Evolutionary conservation across 1,140 invertebrate genomes (phyloP), one percentile per base, ranked within the genome.

Genomic region (Hycleus cichorii): DNA sequence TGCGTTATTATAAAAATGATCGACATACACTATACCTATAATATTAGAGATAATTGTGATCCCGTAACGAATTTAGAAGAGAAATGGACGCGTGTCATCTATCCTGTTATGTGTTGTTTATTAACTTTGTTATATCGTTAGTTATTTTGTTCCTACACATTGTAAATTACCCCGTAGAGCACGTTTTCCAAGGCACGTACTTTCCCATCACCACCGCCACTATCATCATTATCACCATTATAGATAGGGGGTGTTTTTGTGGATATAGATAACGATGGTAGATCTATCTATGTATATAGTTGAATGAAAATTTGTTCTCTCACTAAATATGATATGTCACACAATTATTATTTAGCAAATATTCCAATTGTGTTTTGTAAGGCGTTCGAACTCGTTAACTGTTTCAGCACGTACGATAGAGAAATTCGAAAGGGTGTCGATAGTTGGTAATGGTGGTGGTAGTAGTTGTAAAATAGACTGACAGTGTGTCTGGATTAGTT

Each of bases 41-140:
- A 18, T 18, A 18, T 18, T 18, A 18, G 32, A 32, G 32, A 32
- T 32, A 5, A 32, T 32, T 32, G 32, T 32, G 32, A 5, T 2
- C 18, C 18, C 18, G 18, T 18, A 18, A 18, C 18, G 18, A 32
- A 32, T 32, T 4, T 32, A 32, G 32, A 5, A 7, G 7, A 32
- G 32, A 32, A 32, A 7, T 5, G 51, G 43, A 53, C 51, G 42
- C 43, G 51, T 53, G 51, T 53, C 32, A 32, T 26, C 42, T 7
- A 24, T 42, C 11, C 38, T 12, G 8, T 39, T 11, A 43, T 53
- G 51, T 27, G 39, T 49, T 54, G 57, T 57, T 59, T 59, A 63
- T 63, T 63, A 63, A 63, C 61, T 63, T 63, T 59, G 61, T 63
- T 63, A 63, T 51, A 63, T 63, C 59, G 61, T 63, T 63, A 63